These are phyloP conservation scores for Dasyurus viverrinus DNA, from an alignment of 2,113 vertebrate species.

Conservation along the genomic window DNA sequence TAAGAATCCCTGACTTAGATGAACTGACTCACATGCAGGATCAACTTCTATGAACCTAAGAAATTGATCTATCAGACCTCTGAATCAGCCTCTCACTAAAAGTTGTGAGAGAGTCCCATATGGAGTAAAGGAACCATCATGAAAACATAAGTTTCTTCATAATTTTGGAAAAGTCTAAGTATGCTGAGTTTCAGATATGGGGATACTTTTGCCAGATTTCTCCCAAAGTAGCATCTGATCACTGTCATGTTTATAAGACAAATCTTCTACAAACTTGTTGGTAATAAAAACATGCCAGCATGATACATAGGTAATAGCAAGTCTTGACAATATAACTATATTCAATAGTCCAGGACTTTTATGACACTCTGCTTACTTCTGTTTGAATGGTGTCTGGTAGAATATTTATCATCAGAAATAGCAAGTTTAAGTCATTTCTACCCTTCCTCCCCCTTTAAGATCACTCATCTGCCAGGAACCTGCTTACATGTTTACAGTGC, in stretches of 20 bases:
- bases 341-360: neutral
- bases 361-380: neutral
- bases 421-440: neutral
- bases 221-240: neutral
- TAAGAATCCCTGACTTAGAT: neutral
- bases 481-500: neutral
- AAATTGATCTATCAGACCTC: neutral
- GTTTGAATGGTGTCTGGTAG: neutral
- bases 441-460: neutral
- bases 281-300: neutral
- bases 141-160: neutral
- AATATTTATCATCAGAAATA: conserved; percentile 11
- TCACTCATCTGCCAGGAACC: neutral
- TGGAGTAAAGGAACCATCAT: neutral
- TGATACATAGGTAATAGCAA: neutral
- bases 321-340: neutral
- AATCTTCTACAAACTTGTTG: neutral
- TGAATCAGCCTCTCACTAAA: neutral
- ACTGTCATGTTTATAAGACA: neutral
- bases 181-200: neutral
- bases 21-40: neutral
- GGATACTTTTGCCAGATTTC: neutral
- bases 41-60: neutral
- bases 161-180: neutral
- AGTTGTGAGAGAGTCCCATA: neutral